Evolutionary conservation across 2,113 vertebrate species (phyloP).

Genomic region (Balaeniceps rex): DNA sequence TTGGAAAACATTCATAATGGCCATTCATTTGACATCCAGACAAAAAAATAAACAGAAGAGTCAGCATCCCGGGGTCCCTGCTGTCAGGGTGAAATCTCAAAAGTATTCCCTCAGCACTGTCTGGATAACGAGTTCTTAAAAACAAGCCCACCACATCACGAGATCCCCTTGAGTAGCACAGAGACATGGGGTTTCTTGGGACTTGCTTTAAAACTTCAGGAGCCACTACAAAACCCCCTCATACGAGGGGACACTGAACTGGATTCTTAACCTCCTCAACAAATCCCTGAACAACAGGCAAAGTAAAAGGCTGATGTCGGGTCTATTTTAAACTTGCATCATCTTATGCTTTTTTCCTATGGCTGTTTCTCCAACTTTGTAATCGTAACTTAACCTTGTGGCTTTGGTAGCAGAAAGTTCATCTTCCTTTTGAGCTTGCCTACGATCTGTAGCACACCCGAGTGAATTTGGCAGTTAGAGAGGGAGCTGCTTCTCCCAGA

Average conservation of each 20-base stretch:
- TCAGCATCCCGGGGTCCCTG: background rate
- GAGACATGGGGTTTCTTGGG: background rate
- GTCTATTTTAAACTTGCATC: background rate
- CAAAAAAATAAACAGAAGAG: background rate
- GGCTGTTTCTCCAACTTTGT: background rate
- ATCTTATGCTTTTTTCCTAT: background rate
- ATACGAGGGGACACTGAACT: background rate
- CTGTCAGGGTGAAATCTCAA: background rate
- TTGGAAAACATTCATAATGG: background rate
- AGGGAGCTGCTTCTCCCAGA: background rate
- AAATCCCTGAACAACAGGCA: background rate
- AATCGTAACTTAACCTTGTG: background rate
- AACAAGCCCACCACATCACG: background rate
- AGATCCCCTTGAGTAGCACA: background rate
- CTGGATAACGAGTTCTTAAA: background rate
- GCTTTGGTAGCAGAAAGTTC: background rate
- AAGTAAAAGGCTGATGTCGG: background rate
- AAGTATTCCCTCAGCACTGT: background rate
- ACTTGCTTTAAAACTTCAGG: background rate
- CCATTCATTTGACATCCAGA: background rate
- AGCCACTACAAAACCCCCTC: background rate
- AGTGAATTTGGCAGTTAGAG: background rate
- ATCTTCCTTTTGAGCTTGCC: background rate
- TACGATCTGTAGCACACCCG: accelerated
- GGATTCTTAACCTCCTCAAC: background rate